Percentiles rank a stretch among this genome's conserved stretches.
Conservation (phyloP, 1,140 invertebrate species). For the Reticulitermes speratus region DNA sequence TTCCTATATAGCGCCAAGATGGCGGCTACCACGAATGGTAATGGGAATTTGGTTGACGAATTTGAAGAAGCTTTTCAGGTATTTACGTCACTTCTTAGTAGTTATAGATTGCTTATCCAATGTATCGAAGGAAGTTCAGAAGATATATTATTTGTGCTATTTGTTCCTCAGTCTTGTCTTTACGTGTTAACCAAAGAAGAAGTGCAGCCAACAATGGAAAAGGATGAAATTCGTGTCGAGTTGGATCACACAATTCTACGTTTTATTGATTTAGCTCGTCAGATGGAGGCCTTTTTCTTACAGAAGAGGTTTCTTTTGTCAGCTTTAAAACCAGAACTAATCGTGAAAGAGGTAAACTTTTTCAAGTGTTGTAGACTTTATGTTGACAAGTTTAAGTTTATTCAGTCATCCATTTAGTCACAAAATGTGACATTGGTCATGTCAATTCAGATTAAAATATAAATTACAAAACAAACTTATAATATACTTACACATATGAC, state of each 20-base stretch:
- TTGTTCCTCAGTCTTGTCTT: slow-evolving; percentile 67
- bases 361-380: neutral
- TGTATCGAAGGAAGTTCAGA: neutral
- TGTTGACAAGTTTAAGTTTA: neutral
- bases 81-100: slow-evolving; percentile 31
- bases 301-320: slow-evolving; percentile 89
- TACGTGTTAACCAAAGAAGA: slow-evolving; percentile 84
- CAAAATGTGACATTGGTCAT: neutral
- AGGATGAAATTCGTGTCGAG: slow-evolving; percentile 79
- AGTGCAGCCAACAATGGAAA: slow-evolving; percentile 66
- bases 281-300: slow-evolving; percentile 93
- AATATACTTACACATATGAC: too few relatives aligned
- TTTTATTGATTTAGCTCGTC: slow-evolving; percentile 85
- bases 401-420: neutral
- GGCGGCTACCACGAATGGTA: slow-evolving; percentile 75
- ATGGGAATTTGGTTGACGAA: slow-evolving; percentile 78
- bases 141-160: neutral
- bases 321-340: slow-evolving; percentile 85
- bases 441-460: neutral
- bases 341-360: slow-evolving; percentile 73
- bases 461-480: too few relatives aligned
- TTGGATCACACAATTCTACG: slow-evolving; percentile 80
- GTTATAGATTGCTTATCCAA: neutral
- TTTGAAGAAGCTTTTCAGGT: slow-evolving; percentile 84
- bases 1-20: slow-evolving; percentile 48